Conservation (phyloP, 2,888 invertebrate genomes). For the Ferrisia virgata region DNA sequence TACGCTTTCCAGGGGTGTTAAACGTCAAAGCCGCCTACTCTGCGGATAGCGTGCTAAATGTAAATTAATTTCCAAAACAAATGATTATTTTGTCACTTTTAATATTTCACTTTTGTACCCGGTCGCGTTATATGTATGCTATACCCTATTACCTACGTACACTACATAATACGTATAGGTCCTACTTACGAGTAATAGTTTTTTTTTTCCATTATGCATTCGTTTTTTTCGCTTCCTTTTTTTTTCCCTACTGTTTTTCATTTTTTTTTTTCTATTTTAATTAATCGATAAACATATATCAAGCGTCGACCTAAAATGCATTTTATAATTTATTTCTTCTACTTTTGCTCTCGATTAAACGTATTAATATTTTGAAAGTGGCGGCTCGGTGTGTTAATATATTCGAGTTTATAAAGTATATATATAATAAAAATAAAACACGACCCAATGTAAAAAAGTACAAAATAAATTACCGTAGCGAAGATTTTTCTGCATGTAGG, state of each 20-base stretch:
- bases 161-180: neutral
- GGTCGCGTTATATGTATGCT: neutral
- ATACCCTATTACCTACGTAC: too few relatives aligned
- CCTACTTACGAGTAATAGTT: too few relatives aligned
- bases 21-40: neutral
- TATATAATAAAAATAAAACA: neutral
- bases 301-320: constrained; percentile 3
- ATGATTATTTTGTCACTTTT: constrained; percentile 16
- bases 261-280: neutral
- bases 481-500: neutral
- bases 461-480: neutral
- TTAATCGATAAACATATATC: constrained; percentile 7
- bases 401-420: too few relatives aligned
- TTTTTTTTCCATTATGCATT: neutral
- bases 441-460: neutral
- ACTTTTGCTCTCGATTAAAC: neutral
- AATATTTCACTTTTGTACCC: constrained; percentile 3
- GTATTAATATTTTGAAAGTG: constrained; percentile 6
- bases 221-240: neutral
- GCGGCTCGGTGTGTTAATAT: too few relatives aligned
- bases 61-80: constrained; percentile 11
- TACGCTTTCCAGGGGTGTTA: neutral
- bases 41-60: neutral
- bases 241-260: too few relatives aligned
- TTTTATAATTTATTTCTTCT: neutral